Evolutionary conservation across 2,888 invertebrate species (phyloP), one percentile per base, ranked within the genome.

Genomic region (Drosophila rellima): DNA sequence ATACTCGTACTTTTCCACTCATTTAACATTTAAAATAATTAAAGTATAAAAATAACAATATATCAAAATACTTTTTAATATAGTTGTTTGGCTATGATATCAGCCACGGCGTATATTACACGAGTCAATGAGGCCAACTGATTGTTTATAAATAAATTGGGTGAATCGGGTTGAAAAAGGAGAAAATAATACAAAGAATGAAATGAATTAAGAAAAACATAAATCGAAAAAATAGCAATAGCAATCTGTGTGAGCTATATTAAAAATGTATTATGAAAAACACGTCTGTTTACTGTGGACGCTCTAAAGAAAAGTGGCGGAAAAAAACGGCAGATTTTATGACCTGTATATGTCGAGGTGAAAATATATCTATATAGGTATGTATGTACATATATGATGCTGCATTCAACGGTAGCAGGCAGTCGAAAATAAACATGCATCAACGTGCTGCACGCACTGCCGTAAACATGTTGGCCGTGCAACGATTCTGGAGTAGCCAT

Each of bases 241-340:
- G n/a, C 48, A 78, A 77, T 68, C 78, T 55, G 57, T 57, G 42
- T 42, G 57, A 37, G 48, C 69, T 76, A 51, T 83, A 83, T 82
- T 86, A 86, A 81, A 82, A 86, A 86, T 86, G 70, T 71, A 86
- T 86, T 83, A 79, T 79, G 65, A 82, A 82, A 82, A 82, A 86
- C 74, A 80, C 76, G 81, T 81, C 62, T 77, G 83, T 70, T 86
- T 78, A 80, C 70, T 78, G 76, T 74, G 70, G 67, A 42, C 47
- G 50, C 45, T 62, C 56, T 40, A 81, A 81, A 59, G 35, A 40
- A 71, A 57, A 64, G 54, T 42, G 42, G 29, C 56, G 68, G 47
- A 80, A 80, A 80, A 80, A 83, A 72, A 69, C 45, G 54, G 65
- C 45, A 55, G 75, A 61, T 75, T 80, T 65, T 75, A 80, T 74